phyloP scores from a whole-genome alignment of 2,113 vertebrate species.

The Platysternon megacephalum region DNA sequence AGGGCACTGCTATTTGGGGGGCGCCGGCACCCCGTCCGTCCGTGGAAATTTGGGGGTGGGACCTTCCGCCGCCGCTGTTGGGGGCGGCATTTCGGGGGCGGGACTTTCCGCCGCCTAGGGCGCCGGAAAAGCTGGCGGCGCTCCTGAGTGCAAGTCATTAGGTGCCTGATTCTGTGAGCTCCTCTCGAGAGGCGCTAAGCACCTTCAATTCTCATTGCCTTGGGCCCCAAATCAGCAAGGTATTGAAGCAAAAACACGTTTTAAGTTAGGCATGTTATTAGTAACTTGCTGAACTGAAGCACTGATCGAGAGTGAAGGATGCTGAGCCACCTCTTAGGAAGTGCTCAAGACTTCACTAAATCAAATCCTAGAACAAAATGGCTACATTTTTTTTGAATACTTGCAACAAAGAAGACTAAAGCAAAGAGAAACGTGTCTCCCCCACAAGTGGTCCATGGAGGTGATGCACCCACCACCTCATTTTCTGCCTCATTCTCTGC shows the following conservation, averaged over 20 bases:
- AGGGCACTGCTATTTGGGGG: no score
- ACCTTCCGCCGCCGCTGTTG: no score
- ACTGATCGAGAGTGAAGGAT: background rate
- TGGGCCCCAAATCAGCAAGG: background rate
- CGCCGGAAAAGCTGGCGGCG: no score
- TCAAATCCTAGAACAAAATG: background rate
- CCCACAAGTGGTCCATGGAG: background rate
- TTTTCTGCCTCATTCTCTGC: background rate
- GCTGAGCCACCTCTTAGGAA: background rate
- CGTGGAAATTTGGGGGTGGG: no score
- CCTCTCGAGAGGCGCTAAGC: background rate
- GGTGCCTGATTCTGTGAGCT: background rate
- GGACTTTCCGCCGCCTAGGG: no score
- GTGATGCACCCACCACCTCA: background rate
- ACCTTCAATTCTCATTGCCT: background rate
- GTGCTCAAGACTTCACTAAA: background rate
- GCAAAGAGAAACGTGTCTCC: background rate
- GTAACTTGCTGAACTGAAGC: background rate
- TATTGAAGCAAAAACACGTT: background rate
- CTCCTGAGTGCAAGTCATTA: background rate
- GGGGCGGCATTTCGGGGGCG: no score
- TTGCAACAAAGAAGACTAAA: background rate
- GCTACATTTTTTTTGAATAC: background rate
- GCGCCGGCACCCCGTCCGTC: no score
- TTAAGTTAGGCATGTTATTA: background rate